These are phyloP conservation scores for Coptodon rendalli DNA, from an alignment of 2,113 vertebrate genomes.

Conservation along the genomic window DNA sequence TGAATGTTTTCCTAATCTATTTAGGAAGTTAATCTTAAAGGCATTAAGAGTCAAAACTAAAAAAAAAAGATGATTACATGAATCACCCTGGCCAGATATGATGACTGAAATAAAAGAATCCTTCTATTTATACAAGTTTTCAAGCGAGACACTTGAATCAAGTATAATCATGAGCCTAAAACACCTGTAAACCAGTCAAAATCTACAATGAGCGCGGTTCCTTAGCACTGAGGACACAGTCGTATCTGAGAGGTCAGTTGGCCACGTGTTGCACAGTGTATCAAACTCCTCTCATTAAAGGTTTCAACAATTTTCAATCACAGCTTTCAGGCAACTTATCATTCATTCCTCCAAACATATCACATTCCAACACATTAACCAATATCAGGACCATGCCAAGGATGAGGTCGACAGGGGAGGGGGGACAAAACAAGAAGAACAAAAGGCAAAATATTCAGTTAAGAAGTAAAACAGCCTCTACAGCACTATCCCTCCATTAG, in stretches of 20 bases:
- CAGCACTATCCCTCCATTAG: constrained; percentile 1
- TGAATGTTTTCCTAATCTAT: not conserved
- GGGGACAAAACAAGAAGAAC: not conserved
- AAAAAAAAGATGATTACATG: not conserved
- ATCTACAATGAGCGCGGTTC: not conserved
- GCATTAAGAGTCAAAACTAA: not conserved
- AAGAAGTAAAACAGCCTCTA: not conserved
- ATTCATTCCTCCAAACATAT: not conserved
- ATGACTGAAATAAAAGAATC: not conserved
- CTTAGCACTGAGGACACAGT: not conserved
- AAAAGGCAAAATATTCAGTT: not conserved
- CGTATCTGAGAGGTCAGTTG: constrained; percentile 1
- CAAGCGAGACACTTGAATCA: not conserved
- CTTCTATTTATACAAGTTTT: not conserved
- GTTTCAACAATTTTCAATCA: not conserved
- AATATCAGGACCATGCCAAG: not conserved
- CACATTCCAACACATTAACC: not conserved
- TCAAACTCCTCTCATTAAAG: not conserved
- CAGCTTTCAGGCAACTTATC: not conserved
- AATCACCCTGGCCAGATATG: not conserved
- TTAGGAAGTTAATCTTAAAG: not conserved
- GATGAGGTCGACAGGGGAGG: not conserved
- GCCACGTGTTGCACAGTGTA: constrained; percentile 11
- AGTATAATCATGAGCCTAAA: not conserved
- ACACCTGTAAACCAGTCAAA: not conserved